Evolutionary conservation across 2,797 vertebrate species (phyloP), one percentile per base, ranked within the genome.

Genomic region (Huso huso): DNA sequence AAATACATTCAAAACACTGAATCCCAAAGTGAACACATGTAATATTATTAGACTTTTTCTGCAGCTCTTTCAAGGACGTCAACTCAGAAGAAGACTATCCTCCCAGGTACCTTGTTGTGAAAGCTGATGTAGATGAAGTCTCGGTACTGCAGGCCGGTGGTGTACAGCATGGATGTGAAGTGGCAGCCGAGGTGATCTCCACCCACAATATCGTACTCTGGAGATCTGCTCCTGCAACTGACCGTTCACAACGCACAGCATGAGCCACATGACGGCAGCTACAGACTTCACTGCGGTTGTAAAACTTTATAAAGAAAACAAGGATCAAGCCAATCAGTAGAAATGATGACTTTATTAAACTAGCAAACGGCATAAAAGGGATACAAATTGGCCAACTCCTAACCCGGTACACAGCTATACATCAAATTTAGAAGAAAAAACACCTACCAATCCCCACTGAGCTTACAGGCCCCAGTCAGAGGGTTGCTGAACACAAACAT

Each of bases 121-220:
- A 95, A 94, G 84, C 94, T 96, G 77, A 99, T 84, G 66, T 97
- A 77, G 77, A 99, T 94, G 82, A 99, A 97, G 78, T 99, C 97
- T 78, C 94, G 82, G 80, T 97, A 93, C 79, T 97, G 95, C 49
- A 99, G 84, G 13, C 93, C 93, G 0, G 96, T 97, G 18, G 83
- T 94, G 49, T 87, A 89, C 55, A 97, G 85, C 80, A 99, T 93
- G 81, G 97, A 92, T 50, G 89, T 88, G 63, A 98, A 95, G 68
- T 98, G 91, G 66, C 96, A 95, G 81, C 89, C 89, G 0, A 92
- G 81, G 73, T 79, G 80, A 70, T 97, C 95, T 0, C 92, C 90
- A 6, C 92, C 94, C 0, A 93, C 88, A 12, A 94, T 81, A 37
- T 97, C 95, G 0, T 87, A 84, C 67, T 94, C 93, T 0, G 80